Percentiles rank a stretch among this genome's conserved stretches.
Conservation (phyloP, 2,113 vertebrate genomes). For the Sialia sialis region DNA sequence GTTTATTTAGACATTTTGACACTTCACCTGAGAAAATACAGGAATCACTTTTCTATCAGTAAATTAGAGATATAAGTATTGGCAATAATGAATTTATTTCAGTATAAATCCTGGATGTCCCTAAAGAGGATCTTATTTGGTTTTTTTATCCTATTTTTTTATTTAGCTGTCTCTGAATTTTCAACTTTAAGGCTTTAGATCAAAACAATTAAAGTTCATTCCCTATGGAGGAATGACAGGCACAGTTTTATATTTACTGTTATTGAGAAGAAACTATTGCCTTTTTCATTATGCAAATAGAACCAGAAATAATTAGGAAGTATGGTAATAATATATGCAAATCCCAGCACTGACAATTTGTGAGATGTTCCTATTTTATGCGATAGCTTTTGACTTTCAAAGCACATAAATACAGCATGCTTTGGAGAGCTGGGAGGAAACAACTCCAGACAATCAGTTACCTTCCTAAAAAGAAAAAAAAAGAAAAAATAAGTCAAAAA, state of each 20-base stretch:
- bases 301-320: slow-evolving; percentile 45
- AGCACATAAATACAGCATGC: background rate
- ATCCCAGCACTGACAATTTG: background rate
- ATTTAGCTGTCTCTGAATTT: background rate
- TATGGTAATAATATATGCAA: slow-evolving; percentile 11
- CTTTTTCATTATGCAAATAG: slow-evolving; percentile 1
- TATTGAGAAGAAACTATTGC: background rate
- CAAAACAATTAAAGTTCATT: background rate
- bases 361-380: background rate
- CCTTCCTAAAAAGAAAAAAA: background rate
- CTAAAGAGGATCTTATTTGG: background rate
- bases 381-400: background rate
- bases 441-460: background rate
- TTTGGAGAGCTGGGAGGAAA: background rate
- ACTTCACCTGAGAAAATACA: background rate
- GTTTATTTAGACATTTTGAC: background rate
- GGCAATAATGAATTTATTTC: background rate
- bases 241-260: slow-evolving; percentile 12
- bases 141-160: background rate
- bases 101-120: background rate
- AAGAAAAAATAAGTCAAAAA: background rate
- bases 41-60: background rate
- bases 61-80: background rate
- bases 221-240: background rate
- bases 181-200: background rate